Percentiles rank a stretch among this genome's conserved stretches.
Evolutionary conservation across 2,113 vertebrate species (phyloP).

Genomic region (Aix galericulata): DNA sequence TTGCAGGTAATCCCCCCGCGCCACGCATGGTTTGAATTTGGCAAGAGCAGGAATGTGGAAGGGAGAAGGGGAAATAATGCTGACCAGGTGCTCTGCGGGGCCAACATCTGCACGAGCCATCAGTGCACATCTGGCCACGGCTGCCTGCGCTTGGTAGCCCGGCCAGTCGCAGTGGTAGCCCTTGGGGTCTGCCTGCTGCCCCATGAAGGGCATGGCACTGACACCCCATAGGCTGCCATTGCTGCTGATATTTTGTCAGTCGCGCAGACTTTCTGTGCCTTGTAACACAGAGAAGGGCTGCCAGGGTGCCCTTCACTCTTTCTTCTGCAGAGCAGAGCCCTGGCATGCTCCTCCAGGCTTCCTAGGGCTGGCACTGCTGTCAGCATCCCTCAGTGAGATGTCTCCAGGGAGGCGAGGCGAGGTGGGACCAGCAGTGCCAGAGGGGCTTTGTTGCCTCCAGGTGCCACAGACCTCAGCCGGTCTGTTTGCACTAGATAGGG

Average conservation of each 20-base stretch:
- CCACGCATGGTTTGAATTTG: conserved; percentile 79
- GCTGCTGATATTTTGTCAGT: not conserved
- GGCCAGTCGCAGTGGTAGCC: not conserved
- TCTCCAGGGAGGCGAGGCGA: not conserved
- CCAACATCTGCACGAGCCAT: conserved; percentile 65
- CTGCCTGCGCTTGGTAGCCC: not conserved
- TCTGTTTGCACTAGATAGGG: not conserved
- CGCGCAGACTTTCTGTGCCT: not conserved
- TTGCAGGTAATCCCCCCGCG: conserved; percentile 56
- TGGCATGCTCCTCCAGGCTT: not conserved
- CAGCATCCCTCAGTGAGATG: not conserved
- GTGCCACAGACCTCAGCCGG: not conserved
- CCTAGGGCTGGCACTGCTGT: not conserved
- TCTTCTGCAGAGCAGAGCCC: not conserved
- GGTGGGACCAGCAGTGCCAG: not conserved
- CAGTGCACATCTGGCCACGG: conserved; percentile 52
- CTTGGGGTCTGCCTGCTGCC: not conserved
- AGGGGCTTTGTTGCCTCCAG: not conserved
- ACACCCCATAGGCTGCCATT: not conserved
- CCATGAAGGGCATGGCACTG: not conserved
- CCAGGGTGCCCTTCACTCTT: not conserved
- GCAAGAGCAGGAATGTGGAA: conserved; percentile 73
- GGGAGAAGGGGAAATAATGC: conserved; percentile 58
- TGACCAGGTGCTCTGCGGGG: not conserved
- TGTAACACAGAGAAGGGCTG: not conserved